phyloP scores from a whole-genome alignment of 2,888 invertebrate genomes.

The Helobdella robusta region DNA sequence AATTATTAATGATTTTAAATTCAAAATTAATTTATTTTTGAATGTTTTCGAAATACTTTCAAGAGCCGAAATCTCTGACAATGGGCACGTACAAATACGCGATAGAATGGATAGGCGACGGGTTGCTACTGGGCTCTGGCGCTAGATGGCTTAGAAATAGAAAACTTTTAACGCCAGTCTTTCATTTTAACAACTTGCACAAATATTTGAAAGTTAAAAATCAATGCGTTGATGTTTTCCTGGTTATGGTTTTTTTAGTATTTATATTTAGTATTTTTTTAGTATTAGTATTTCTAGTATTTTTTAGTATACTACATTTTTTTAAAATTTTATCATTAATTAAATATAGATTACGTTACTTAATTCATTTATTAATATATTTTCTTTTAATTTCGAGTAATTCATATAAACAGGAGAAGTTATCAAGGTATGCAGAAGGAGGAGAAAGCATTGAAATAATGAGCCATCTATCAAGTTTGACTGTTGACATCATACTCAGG shows the following conservation, averaged over 20 bases:
- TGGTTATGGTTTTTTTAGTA: slow-evolving; percentile 31
- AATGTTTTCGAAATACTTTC: neutral
- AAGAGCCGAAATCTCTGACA: slow-evolving; percentile 8
- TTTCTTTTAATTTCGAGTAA: neutral
- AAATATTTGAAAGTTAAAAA: slow-evolving; percentile 36
- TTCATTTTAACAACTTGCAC: slow-evolving; percentile 37
- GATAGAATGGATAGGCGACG: slow-evolving; percentile 34
- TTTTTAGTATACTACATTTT: neutral
- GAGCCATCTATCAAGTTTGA: slow-evolving; percentile 34
- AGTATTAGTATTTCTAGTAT: neutral
- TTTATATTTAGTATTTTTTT: too few relatives aligned
- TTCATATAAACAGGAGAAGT: slow-evolving; percentile 33
- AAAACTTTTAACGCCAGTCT: slow-evolving; percentile 36
- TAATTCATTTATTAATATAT: neutral
- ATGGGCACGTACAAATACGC: slow-evolving; percentile 27
- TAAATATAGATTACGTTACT: neutral
- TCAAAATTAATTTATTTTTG: neutral
- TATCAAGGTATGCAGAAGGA: slow-evolving; percentile 31
- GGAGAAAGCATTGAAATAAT: slow-evolving; percentile 38
- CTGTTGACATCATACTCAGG: slow-evolving; percentile 40
- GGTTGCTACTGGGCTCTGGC: slow-evolving; percentile 33
- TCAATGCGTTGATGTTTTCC: slow-evolving; percentile 31
- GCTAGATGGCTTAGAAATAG: slow-evolving; percentile 36
- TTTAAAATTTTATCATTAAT: neutral
- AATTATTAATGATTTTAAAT: neutral